Evolutionary conservation across 2,888 invertebrate genomes (phyloP), one percentile per base, ranked within the genome.

Genomic region (Cheilosia soror): DNA sequence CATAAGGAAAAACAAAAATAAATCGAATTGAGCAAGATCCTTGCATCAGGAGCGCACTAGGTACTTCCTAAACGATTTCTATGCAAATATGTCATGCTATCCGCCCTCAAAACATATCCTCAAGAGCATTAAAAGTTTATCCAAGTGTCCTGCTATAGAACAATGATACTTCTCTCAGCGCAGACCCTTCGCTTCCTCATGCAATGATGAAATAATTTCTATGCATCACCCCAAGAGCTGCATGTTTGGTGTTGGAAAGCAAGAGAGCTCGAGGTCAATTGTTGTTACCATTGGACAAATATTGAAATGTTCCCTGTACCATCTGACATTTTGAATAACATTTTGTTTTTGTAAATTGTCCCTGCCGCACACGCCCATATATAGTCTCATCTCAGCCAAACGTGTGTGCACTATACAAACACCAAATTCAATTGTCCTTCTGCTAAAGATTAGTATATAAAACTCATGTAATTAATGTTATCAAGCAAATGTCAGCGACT

Each of bases 101-200:
- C 47, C 27, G 31, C 53, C 58, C 37, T 33, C 15, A 57, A 75
- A 75, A 79, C 73, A 75, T 65, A 63, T 79, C 69, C 83, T 75
- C 73, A 73, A 84, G 79, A 66, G 83, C 73, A 75, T 79, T 84
- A 62, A 79, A 79, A 75, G 68, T 65, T 75, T 69, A 73, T 75
- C 47, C 51, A 65, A 83, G 68, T 65, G 69, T 69, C 79, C 63
- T 42, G 63, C 20, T 47, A 37, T 37, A 51, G 20, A 57, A 79
- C 79, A 68, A 78, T 68, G 78, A 83, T 68, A 62, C 63, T 60
- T 42, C 51, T 60, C 66, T 11, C 55, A 27, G 3, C 2, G 20
- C 53, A 72, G 42, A 11, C 37, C 55, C 11, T 15, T 66, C 25
- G 25, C 53, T 60, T 65, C 58, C 55, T 57, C 25, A 13, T 11